Conservation (phyloP, 2,113 vertebrate genomes). For the Seriola aureovittata region DNA sequence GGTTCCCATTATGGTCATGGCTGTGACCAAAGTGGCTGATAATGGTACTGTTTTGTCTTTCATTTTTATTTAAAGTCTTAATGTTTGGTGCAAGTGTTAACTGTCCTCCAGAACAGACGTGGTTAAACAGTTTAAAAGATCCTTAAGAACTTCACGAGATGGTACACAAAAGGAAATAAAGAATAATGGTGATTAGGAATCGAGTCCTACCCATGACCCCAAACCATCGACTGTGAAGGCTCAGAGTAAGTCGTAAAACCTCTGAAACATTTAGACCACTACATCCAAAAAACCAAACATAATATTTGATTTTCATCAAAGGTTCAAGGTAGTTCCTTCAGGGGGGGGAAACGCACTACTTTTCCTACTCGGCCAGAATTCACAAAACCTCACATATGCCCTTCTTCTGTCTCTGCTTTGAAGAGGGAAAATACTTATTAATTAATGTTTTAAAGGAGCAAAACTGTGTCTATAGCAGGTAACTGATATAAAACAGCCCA, state of each 20-base stretch:
- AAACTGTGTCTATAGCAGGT: too few species aligned
- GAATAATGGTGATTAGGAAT: neutral
- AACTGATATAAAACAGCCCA: too few species aligned
- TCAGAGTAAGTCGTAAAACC: neutral
- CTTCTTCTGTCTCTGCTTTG: neutral
- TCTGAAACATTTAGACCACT: neutral
- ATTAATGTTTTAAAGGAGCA: too few species aligned
- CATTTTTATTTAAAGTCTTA: neutral
- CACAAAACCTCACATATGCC: neutral
- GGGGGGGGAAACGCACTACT: neutral
- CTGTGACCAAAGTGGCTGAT: constrained; percentile 86
- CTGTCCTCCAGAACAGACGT: neutral
- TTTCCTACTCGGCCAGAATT: neutral
- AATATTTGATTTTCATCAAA: neutral
- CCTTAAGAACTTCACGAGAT: neutral
- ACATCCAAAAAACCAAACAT: neutral
- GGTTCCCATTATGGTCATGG: constrained; percentile 95
- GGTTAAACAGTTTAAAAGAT: neutral
- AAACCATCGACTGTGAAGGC: neutral
- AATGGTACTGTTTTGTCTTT: constrained; percentile 77
- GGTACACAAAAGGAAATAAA: neutral
- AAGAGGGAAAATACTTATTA: too few species aligned
- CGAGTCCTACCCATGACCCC: neutral
- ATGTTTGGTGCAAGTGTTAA: too few species aligned
- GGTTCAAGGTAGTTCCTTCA: neutral